Conservation (phyloP, 2,888 invertebrate genomes). For the Odontocerum albicorne region DNA sequence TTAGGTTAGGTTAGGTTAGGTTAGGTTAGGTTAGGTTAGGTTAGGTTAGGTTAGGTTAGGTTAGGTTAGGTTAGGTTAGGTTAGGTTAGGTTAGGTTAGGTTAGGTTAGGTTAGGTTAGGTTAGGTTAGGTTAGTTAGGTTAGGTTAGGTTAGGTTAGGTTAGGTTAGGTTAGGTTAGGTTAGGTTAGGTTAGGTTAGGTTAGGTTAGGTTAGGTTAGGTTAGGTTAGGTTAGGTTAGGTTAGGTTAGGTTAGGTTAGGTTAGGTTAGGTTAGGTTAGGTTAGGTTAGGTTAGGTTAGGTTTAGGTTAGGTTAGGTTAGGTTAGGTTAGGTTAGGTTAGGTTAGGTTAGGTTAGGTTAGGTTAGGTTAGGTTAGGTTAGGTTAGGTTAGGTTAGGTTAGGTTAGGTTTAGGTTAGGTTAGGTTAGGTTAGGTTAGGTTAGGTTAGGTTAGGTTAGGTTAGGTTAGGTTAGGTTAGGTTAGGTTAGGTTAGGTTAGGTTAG, state of each 20-base stretch:
- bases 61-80: too few relatives aligned
- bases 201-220: slow-evolving; percentile 38
- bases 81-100: slow-evolving; percentile 38
- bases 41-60: slow-evolving; percentile 39
- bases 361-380: too few relatives aligned
- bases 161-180: slow-evolving; percentile 40
- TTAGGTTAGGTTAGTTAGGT: slow-evolving; percentile 39
- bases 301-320: slow-evolving; percentile 38
- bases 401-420: too few relatives aligned
- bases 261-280: slow-evolving; percentile 38
- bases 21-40: slow-evolving; percentile 38
- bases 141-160: slow-evolving; percentile 40
- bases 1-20: slow-evolving; percentile 38
- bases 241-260: slow-evolving; percentile 38
- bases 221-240: slow-evolving; percentile 39
- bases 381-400: too few relatives aligned
- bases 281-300: too few relatives aligned
- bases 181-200: slow-evolving; percentile 39
- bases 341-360: slow-evolving; percentile 38
- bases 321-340: slow-evolving; percentile 38
- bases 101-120: slow-evolving; percentile 38
- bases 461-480: too few relatives aligned
- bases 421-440: too few relatives aligned
- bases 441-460: too few relatives aligned
- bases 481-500: too few relatives aligned